These are phyloP conservation scores for Sciurus vulgaris DNA, from an alignment of 2,797 vertebrate species.

Conservation along the genomic window DNA sequence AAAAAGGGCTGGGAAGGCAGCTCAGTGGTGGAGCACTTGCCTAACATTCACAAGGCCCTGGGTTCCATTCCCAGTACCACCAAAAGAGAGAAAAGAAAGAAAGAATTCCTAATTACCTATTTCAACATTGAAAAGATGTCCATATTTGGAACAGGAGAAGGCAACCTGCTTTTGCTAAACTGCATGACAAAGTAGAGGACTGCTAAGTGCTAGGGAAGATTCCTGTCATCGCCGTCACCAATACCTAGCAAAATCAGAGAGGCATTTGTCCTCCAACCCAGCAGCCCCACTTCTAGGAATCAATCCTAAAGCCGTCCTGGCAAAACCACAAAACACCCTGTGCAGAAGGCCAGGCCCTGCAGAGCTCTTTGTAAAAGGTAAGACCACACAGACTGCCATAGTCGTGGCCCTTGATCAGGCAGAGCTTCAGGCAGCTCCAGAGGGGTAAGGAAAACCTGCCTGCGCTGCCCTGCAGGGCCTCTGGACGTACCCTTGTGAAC, in stretches of 20 bases:
- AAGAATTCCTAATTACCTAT: neutral
- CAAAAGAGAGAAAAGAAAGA: no score
- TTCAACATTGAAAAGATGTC: neutral
- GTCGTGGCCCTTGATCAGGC: accelerated
- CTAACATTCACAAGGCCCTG: neutral
- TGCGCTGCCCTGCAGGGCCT: accelerated
- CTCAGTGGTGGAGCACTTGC: neutral
- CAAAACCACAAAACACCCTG: neutral
- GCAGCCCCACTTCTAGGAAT: neutral
- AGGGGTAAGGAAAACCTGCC: neutral
- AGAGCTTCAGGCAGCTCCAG: accelerated
- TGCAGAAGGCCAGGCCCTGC: accelerated
- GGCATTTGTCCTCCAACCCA: neutral
- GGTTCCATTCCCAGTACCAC: neutral
- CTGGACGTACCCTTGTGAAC: accelerated
- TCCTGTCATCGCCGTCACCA: no score
- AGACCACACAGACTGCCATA: neutral
- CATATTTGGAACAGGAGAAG: neutral
- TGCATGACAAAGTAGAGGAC: neutral
- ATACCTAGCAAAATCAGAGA: neutral
- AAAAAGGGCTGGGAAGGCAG: neutral
- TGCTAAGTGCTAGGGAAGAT: neutral
- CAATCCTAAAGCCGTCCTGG: neutral
- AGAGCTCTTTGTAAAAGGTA: neutral
- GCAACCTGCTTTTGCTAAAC: neutral